phyloP scores from a whole-genome alignment of 2,797 vertebrate genomes.

The Coccyzus lansbergi region DNA sequence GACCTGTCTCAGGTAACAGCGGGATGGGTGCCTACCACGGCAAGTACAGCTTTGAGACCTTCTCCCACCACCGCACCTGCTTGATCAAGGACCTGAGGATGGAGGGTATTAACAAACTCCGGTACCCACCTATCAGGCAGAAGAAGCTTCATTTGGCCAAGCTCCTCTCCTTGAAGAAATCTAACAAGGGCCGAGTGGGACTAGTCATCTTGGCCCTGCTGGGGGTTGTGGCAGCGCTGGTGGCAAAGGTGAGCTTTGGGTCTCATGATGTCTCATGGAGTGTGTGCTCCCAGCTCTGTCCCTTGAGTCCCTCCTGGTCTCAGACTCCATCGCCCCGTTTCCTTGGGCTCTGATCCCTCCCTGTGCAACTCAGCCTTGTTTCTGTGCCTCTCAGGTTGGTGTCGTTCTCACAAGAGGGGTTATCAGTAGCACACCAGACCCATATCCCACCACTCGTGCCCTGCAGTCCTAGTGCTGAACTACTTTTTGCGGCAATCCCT shows the following conservation, averaged over 20 bases:
- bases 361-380: neutral
- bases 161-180: too few species aligned
- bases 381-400: neutral
- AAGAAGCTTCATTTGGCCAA: too few species aligned
- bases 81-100: constrained; percentile 84
- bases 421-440: accelerated
- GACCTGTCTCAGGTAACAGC: constrained; percentile 81
- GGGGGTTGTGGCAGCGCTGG: neutral
- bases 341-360: neutral
- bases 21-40: constrained; percentile 91
- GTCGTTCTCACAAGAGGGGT: accelerated
- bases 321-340: neutral
- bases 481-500: neutral
- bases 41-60: constrained; percentile 85
- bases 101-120: constrained; percentile 79
- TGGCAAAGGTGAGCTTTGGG: constrained; percentile 62
- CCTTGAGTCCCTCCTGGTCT: neutral
- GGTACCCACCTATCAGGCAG: constrained; percentile 67
- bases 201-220: neutral
- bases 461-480: neutral
- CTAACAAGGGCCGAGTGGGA: neutral
- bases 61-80: constrained; percentile 87
- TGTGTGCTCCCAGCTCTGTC: neutral
- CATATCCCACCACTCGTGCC: accelerated
- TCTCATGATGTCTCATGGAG: neutral